Percentiles rank a stretch among this genome's conserved stretches.
Conservation (phyloP, 37 sponge, comb jelly and placozoan genomes). For the Axinella damicornis region DNA sequence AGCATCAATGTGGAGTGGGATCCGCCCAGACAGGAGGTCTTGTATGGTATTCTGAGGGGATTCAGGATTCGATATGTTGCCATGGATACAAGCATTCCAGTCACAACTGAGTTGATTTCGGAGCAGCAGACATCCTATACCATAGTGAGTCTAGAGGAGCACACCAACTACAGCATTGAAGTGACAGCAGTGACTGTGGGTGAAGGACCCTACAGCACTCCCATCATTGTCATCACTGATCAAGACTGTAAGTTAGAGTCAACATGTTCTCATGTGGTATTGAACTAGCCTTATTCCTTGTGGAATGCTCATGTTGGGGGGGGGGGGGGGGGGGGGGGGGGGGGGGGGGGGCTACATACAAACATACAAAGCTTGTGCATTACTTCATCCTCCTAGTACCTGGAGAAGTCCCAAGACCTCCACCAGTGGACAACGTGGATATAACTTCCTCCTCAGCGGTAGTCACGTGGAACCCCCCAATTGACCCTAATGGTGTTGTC, state of each 20-base stretch:
- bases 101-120: not conserved
- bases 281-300: no score
- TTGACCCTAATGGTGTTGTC: conserved; percentile 32
- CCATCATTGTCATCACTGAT: conserved; percentile 1
- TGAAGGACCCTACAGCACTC: conserved; percentile 1
- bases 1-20: not conserved
- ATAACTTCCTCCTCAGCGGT: not conserved
- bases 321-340: no score
- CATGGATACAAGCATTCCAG: no score
- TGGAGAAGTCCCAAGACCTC: no score
- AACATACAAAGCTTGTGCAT: no score
- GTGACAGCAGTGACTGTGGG: conserved; percentile 5
- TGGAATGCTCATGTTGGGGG: no score
- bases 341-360: no score
- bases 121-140: not conserved
- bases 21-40: not conserved
- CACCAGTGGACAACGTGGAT: no score
- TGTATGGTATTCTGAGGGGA: conserved; percentile 26
- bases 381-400: no score
- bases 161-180: conserved; percentile 20
- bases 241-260: not conserved
- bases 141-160: not conserved
- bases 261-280: no score
- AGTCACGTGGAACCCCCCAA: conserved; percentile 23
- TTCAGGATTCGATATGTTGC: conserved; percentile 18